phyloP scores from a whole-genome alignment of 2,113 vertebrate species.

The Lophura nycthemera region DNA sequence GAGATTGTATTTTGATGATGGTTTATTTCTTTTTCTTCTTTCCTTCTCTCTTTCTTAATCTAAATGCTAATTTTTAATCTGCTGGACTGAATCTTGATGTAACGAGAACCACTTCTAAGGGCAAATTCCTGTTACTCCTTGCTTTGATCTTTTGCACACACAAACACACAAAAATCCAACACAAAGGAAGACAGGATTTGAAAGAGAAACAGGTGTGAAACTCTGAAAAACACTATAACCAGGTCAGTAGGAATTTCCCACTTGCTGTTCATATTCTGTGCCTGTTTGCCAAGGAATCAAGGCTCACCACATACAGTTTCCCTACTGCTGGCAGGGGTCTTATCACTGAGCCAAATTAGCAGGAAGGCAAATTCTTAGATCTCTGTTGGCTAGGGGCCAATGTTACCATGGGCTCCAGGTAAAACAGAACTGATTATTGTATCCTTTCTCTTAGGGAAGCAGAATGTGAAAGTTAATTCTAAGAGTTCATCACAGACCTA shows the following conservation, averaged over 20 bases:
- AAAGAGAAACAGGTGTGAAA: neutral
- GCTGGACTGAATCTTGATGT: neutral
- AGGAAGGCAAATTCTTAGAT: neutral
- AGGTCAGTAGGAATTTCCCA: constrained; percentile 21
- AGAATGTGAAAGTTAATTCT: neutral
- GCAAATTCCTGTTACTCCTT: neutral
- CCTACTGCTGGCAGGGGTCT: neutral
- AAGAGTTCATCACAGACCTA: neutral
- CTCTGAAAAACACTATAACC: neutral
- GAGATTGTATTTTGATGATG: neutral
- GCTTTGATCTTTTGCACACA: neutral
- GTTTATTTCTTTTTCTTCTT: neutral
- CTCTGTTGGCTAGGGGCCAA: neutral
- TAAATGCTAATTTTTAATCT: neutral
- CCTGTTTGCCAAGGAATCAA: constrained; percentile 5
- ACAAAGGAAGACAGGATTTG: neutral
- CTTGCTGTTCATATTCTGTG: neutral
- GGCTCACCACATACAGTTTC: neutral
- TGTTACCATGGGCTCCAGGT: neutral
- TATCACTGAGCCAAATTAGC: constrained; percentile 15
- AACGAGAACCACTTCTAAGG: neutral
- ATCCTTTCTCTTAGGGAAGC: neutral
- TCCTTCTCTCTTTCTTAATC: neutral
- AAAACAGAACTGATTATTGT: neutral
- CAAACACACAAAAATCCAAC: neutral